Percentiles rank a stretch among this genome's conserved stretches.
These are phyloP conservation scores for Elephas maximus DNA, from an alignment of 2,113 vertebrate species.

Conservation along the genomic window DNA sequence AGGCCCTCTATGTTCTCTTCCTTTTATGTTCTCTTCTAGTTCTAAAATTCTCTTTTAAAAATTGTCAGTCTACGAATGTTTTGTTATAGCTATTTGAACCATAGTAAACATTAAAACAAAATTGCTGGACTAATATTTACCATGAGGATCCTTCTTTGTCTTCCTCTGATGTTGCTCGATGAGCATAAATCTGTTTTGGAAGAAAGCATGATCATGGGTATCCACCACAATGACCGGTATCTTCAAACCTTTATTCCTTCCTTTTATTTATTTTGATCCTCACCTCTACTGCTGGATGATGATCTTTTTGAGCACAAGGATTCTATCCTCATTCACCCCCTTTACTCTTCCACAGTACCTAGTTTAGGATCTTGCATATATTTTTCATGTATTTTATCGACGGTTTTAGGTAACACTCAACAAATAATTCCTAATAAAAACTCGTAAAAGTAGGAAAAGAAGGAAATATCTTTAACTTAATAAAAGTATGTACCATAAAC, in stretches of 20 bases:
- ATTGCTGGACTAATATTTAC: slow-evolving; percentile 49
- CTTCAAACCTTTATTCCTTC: background rate
- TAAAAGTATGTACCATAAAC: background rate
- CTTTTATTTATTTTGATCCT: background rate
- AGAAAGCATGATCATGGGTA: slow-evolving; percentile 39
- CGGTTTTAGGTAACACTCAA: background rate
- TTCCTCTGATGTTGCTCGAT: background rate
- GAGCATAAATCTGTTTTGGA: slow-evolving; percentile 69
- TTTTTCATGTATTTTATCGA: background rate
- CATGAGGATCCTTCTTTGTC: background rate
- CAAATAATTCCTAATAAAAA: background rate
- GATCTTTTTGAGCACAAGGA: background rate
- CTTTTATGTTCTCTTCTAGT: background rate
- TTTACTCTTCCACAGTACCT: background rate
- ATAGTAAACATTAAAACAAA: background rate
- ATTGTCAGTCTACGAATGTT: background rate
- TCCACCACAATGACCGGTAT: background rate
- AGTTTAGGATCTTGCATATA: background rate
- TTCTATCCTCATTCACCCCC: background rate
- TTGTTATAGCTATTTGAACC: background rate
- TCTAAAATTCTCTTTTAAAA: slow-evolving; percentile 15
- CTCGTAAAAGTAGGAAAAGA: background rate
- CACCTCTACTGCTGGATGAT: background rate
- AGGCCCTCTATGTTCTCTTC: background rate
- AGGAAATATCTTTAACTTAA: background rate